Base-by-base conservation (phyloP, 1,140 invertebrate genomes). In the Microvelia longipes region DNA sequence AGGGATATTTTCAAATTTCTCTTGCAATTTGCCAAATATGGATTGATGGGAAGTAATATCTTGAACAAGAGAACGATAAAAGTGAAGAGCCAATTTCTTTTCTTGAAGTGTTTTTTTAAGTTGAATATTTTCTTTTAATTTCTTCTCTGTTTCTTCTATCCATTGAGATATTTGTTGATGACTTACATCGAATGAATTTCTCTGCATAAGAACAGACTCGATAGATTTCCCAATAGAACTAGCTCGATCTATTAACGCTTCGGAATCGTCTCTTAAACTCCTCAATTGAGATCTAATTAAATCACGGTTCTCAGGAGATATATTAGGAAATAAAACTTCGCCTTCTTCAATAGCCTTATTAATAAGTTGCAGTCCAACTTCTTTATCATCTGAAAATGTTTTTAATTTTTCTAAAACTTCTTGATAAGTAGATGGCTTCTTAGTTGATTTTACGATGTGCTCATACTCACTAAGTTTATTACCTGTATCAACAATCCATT, bases 111-210 rank as follows among this genome's bases (percentile, higher is more conserved):
- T 92, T 28, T 90, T 83, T 73, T 90, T 84, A 0, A 92, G 79
- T 72, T 88, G 85, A 66, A 85, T 82, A 67, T 85, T 85, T 60
- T 85, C 84, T 0, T 85, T 84, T 14, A 90, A 79, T 78, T 90
- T 89, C 28, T 84, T 82, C 75, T 88, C 85, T 0, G 85, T 83
- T 71, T 93, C 90, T 35, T 83, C 82, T 5, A 95, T 82, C 88
- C 92, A 95, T 75, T 88, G 86, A 73, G 87, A 86, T 64, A 84
- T 78, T 81, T 94, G 90, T 67, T 85, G 85, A 73, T 90, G 90
- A 72, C 90, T 94, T 75, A 95, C 93, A 76, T 96, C 92, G 77
- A 95, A 93, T 0, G 91, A 93, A 2, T 91, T 91, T 77, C 91
- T 84, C 74, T 94, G 90, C 76, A 94, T 89, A 60, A 94, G 85